Percentiles rank a stretch among this genome's conserved stretches.
These are phyloP conservation scores for Porites lutea DNA, from an alignment of 64 coral and sea anemone species.

Conservation along the genomic window DNA sequence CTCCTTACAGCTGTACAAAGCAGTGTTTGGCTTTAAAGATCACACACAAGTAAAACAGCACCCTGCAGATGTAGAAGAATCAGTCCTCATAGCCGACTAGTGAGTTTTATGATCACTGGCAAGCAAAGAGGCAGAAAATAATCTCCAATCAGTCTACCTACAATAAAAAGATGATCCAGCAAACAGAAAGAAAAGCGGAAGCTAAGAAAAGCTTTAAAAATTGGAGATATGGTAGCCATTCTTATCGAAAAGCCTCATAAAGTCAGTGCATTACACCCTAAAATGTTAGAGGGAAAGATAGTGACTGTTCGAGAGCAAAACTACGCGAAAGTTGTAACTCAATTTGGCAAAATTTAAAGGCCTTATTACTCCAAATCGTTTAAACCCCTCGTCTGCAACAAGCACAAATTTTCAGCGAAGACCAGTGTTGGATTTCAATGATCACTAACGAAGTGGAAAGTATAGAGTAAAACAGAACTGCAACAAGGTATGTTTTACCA, in stretches of 20 bases:
- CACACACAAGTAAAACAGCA: slow-evolving; percentile 1
- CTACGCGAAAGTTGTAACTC: slow-evolving; percentile 22
- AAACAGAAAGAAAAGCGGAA: not conserved
- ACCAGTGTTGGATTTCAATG: too few species aligned
- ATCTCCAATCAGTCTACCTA: not conserved
- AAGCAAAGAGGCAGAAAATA: not conserved
- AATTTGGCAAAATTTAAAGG: slow-evolving; percentile 29
- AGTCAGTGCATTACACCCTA: not conserved
- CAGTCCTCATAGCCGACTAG: not conserved
- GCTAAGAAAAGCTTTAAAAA: not conserved
- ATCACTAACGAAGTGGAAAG: too few species aligned
- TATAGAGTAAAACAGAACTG: too few species aligned
- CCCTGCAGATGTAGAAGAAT: not conserved
- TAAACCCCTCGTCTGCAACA: slow-evolving; percentile 30
- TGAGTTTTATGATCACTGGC: not conserved
- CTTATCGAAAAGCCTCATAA: not conserved
- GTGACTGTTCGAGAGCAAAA: not conserved
- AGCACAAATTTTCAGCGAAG: not conserved
- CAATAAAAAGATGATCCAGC: slow-evolving; percentile 5
- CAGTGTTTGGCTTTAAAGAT: slow-evolving; percentile 40
- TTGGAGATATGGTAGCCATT: not conserved
- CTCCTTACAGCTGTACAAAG: not conserved
- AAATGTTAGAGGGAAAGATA: not conserved
- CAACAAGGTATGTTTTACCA: too few species aligned
- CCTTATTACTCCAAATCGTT: slow-evolving; percentile 5